Evolutionary conservation across 2,888 invertebrate species (phyloP).

Genomic region (Polymixis lichenea): DNA sequence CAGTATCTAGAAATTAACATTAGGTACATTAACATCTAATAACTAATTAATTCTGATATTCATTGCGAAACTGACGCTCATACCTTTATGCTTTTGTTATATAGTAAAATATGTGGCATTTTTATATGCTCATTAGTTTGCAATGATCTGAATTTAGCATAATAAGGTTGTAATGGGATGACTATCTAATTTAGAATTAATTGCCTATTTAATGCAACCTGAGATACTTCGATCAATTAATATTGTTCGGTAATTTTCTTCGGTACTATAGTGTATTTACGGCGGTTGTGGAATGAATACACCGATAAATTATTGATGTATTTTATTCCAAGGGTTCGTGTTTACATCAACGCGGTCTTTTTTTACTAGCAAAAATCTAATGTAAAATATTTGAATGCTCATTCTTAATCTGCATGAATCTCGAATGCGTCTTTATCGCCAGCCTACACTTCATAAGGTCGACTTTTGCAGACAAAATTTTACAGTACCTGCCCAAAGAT

Average conservation of each 20-base stretch:
- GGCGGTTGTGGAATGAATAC: too few relatives aligned
- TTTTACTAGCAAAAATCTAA: too few relatives aligned
- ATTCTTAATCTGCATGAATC: too few relatives aligned
- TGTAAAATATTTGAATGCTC: too few relatives aligned
- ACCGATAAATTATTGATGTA: too few relatives aligned
- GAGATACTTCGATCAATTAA: background rate
- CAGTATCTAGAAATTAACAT: background rate
- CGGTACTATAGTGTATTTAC: too few relatives aligned
- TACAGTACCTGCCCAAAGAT: background rate
- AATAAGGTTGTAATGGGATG: slow-evolving; percentile 13
- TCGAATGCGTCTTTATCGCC: too few relatives aligned
- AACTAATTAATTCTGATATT: slow-evolving; percentile 9
- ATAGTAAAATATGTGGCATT: slow-evolving; percentile 16
- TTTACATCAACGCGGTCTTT: too few relatives aligned
- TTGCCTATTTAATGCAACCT: background rate
- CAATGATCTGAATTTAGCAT: slow-evolving; percentile 8
- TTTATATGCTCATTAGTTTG: slow-evolving; percentile 44
- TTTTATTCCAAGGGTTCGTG: too few relatives aligned
- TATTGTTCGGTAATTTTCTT: too few relatives aligned
- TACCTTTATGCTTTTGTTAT: slow-evolving; percentile 6
- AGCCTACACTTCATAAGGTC: too few relatives aligned
- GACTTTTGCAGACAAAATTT: too few relatives aligned
- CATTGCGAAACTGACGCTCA: slow-evolving; percentile 5
- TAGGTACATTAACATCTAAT: slow-evolving; percentile 3
- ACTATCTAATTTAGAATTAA: slow-evolving; percentile 1